Percentiles rank a stretch among this genome's conserved stretches.
Evolutionary conservation across 2,113 vertebrate genomes (phyloP).

Genomic region (Oophaga pumilio): DNA sequence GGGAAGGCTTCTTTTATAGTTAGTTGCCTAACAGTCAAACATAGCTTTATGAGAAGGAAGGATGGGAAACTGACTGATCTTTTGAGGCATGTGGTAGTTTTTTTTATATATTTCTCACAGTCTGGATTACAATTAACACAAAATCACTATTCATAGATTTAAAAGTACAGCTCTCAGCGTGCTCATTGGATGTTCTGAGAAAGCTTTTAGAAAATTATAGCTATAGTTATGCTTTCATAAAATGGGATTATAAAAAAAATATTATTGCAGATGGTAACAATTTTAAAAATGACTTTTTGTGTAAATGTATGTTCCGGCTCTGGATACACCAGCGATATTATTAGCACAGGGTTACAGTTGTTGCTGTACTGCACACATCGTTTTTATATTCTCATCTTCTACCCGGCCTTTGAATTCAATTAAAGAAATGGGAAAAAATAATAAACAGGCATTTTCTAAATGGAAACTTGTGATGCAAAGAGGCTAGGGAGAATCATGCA

Average conservation of each 20-base stretch:
- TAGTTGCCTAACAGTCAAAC: not conserved
- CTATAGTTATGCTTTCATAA: not conserved
- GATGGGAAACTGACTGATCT: not conserved
- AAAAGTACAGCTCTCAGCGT: not conserved
- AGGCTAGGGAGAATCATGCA: accelerated
- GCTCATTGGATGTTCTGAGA: not conserved
- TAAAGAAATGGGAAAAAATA: not conserved
- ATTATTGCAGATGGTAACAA: not conserved
- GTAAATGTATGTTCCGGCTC: not conserved
- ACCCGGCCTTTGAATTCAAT: conserved; percentile 32
- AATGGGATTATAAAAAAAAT: not conserved
- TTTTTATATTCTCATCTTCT: conserved; percentile 29
- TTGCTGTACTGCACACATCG: not conserved
- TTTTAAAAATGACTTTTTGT: not conserved
- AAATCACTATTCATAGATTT: not conserved
- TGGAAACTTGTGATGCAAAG: conserved; percentile 1
- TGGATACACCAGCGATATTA: not conserved
- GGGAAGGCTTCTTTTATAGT: not conserved
- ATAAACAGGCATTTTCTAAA: conserved; percentile 18
- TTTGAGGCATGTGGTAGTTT: not conserved
- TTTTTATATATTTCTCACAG: too few species aligned
- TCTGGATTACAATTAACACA: not conserved
- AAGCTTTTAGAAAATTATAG: not conserved
- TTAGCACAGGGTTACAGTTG: not conserved
- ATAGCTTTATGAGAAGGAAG: not conserved